Base-by-base conservation (phyloP, 2,113 vertebrate species). In the Catharus bicknelli region DNA sequence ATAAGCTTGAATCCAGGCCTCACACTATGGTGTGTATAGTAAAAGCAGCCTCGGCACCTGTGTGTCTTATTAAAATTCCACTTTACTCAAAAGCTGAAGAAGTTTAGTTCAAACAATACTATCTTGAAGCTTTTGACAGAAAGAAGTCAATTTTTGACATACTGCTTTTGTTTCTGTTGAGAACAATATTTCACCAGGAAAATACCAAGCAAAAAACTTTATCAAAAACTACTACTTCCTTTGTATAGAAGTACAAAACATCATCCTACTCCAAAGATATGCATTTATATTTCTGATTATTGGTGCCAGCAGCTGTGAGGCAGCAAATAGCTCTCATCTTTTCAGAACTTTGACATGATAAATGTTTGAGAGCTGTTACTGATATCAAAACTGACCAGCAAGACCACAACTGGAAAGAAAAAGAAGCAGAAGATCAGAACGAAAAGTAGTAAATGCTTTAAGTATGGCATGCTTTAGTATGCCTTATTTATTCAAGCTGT, bases 181-280 rank as follows among this genome's bases (percentile, higher is more conserved):
- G 26, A 86, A 73, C 10, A 72, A n/a, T 13, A 38, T 13, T 58
- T 86, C 34, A 70, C 13, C 34, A 51, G 47, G 27, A 91, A 90
- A 76, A 63, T 8, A 45, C 1, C 12, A 72, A 25, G 3, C 8
- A 55, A 38, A 38, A 38, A 38, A 18, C 9, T 75, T 74, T 38
- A 84, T 19, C 21, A 61, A 75, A 78, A 74, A 59, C 26, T 45
- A 75, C 14, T 7, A 58, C 11, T 10, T 87, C 21, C 12, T 75
- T 82, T 59, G 9, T 27, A 43, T 1, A 45, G 22, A 73, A 82
- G 63, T 29, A 3, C 12, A 66, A 57, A 85, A 22, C 5, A 54
- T 1, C 3, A 66, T 3, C 2, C 26, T 3, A 1, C 14, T 12
- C 26, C 29, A 66, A 86, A 83, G 26, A 38, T 8, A 54, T 0